Evolutionary conservation across 2,113 vertebrate genomes (phyloP).

Genomic region (Poecile atricapillus): DNA sequence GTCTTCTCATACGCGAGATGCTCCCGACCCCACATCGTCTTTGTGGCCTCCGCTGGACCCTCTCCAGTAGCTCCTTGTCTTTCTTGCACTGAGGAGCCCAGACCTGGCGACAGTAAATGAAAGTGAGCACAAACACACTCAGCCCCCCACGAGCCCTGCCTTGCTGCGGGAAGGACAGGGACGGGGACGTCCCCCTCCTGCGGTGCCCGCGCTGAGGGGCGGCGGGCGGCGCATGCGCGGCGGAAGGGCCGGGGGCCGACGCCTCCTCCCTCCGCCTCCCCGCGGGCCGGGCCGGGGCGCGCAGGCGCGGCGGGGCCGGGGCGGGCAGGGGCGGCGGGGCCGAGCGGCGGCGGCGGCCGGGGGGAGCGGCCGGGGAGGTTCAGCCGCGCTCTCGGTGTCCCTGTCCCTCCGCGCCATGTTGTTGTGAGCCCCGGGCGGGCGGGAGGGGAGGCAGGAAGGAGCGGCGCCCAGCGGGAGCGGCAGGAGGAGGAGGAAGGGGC

Average conservation of each 20-base stretch:
- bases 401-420: no score
- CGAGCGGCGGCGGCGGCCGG: no score
- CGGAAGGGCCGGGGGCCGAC: background rate
- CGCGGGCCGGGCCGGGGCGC: background rate
- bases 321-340: no score
- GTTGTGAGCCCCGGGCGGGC: no score
- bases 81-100: background rate
- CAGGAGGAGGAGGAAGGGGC: background rate
- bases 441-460: no score
- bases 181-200: fast-evolving
- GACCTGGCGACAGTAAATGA: no score
- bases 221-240: background rate
- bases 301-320: background rate
- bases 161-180: fast-evolving
- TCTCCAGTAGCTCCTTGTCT: background rate
- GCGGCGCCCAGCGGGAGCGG: background rate
- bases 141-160: fast-evolving
- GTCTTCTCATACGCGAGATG: background rate
- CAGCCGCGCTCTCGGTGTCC: no score
- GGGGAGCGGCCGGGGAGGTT: no score
- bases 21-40: background rate
- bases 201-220: background rate
- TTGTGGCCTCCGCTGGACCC: background rate
- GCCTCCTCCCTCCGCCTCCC: background rate
- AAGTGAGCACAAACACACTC: background rate